Conservation (phyloP, 2,113 vertebrate species). For the Pedionomus torquatus region DNA sequence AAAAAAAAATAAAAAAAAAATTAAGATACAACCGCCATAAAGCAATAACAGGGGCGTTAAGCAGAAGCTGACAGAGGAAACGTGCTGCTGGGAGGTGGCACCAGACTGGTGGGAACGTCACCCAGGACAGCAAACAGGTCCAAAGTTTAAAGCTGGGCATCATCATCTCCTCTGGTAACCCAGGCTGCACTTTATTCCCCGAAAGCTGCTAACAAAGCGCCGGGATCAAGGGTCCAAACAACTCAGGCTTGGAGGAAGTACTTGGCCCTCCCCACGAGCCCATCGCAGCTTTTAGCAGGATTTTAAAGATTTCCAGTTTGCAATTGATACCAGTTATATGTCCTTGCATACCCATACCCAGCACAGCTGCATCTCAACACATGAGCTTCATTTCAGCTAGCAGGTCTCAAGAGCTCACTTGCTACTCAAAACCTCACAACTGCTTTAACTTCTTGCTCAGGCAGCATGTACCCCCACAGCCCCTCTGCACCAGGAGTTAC, state of each 20-base stretch:
- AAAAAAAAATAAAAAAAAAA: not conserved
- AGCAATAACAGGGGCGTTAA: not conserved
- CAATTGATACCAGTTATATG: fast-evolving
- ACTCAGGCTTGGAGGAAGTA: not conserved
- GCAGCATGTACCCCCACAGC: not conserved
- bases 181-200: not conserved
- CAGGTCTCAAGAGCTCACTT: fast-evolving
- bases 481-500: not conserved
- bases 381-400: fast-evolving
- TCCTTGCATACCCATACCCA: not conserved
- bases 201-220: not conserved
- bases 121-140: not conserved
- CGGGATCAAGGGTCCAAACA: not conserved
- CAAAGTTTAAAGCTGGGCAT: not conserved
- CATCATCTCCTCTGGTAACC: not conserved
- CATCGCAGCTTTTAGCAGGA: not conserved
- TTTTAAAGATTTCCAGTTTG: not conserved
- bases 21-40: not conserved
- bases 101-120: not conserved
- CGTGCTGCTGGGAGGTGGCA: not conserved
- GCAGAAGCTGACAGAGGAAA: not conserved
- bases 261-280: fast-evolving
- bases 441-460: not conserved
- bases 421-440: not conserved
- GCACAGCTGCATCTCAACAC: not conserved